Evolutionary conservation across 2,113 vertebrate genomes (phyloP).

Genomic region (Pelecanoides urinatrix): DNA sequence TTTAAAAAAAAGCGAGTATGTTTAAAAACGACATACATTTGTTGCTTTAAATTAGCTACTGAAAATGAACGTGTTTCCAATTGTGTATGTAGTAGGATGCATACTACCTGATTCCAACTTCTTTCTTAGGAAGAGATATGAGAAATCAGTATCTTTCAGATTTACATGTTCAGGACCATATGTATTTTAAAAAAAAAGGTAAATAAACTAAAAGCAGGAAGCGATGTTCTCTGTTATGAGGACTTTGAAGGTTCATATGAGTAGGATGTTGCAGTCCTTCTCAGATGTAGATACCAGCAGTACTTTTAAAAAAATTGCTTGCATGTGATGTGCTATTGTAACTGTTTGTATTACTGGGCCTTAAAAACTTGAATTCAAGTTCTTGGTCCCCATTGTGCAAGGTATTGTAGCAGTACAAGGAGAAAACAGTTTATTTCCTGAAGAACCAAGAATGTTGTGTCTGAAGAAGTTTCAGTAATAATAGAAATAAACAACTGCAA

Average conservation of each 20-base stretch:
- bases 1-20: background rate
- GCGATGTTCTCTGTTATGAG: background rate
- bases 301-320: background rate
- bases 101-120: background rate
- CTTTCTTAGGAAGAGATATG: background rate
- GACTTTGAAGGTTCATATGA: background rate
- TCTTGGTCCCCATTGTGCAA: background rate
- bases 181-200: background rate
- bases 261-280: background rate
- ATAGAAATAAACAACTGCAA: background rate
- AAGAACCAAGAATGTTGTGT: background rate
- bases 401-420: background rate
- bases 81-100: background rate
- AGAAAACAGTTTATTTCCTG: background rate
- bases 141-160: background rate
- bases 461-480: conserved; percentile 2
- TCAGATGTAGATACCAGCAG: background rate
- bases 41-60: background rate
- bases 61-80: background rate
- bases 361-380: background rate
- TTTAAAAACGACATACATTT: background rate
- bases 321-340: background rate
- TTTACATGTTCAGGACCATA: background rate
- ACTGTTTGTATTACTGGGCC: background rate
- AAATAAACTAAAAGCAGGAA: background rate